These are phyloP conservation scores for Serinus canaria DNA, from an alignment of 2,113 vertebrate species.

Conservation along the genomic window DNA sequence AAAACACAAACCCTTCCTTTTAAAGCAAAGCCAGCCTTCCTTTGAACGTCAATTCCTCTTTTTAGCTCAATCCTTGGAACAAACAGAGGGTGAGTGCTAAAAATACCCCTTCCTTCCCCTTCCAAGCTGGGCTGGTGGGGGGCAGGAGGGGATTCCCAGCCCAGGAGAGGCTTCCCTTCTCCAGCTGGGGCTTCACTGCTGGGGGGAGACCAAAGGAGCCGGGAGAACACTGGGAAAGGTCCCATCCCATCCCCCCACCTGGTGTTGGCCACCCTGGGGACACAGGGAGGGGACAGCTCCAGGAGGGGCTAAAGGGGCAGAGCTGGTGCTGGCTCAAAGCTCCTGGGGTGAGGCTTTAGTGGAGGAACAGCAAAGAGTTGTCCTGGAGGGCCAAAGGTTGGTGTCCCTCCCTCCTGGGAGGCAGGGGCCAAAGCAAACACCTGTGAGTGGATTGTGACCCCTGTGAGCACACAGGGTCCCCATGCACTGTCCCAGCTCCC, in stretches of 20 bases:
- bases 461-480: fast-evolving
- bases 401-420: fast-evolving
- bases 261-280: neutral
- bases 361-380: neutral
- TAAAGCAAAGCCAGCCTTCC: neutral
- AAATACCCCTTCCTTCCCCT: slow-evolving; percentile 33
- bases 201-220: neutral
- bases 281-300: neutral
- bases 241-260: neutral
- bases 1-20: neutral
- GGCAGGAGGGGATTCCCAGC: slow-evolving; percentile 24
- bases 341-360: neutral
- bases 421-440: neutral
- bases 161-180: neutral
- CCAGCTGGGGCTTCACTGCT: neutral
- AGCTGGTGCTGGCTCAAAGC: neutral
- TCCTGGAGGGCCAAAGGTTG: neutral
- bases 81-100: neutral
- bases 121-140: neutral
- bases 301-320: neutral
- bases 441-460: neutral
- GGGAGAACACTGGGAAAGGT: fast-evolving
- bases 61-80: neutral
- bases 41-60: slow-evolving; percentile 18
- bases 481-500: fast-evolving